Conservation (phyloP, 2,888 invertebrate genomes). For the Chymomyza amoena region DNA sequence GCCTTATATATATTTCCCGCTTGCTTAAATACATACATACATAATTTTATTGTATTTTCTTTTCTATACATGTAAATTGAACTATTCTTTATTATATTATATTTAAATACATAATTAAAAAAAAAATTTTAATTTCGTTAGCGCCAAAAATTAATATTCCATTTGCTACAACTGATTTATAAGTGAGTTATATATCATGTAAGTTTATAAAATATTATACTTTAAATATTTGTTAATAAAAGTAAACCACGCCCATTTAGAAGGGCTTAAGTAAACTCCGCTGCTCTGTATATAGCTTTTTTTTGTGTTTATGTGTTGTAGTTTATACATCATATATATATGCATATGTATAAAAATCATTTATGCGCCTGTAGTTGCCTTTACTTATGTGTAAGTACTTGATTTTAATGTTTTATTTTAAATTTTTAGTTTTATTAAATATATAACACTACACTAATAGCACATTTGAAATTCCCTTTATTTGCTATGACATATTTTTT, state of each 20-base stretch:
- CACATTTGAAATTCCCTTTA: conserved; percentile 62
- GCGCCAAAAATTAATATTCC: conserved; percentile 66
- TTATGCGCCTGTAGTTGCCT: conserved; percentile 29
- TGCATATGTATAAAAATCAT: conserved; percentile 65
- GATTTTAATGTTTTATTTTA: background rate
- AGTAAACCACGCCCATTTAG: background rate
- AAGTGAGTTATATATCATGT: conserved; percentile 23
- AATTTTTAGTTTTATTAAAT: conserved; percentile 30
- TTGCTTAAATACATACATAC: conserved; percentile 40
- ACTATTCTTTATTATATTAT: conserved; percentile 60
- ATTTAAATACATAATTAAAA: conserved; percentile 48
- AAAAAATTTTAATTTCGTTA: conserved; percentile 43
- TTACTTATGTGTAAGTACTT: conserved; percentile 19
- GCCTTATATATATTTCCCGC: conserved; percentile 38
- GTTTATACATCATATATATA: conserved; percentile 30
- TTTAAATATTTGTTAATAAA: background rate
- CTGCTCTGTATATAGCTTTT: background rate
- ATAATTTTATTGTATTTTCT: conserved; percentile 28
- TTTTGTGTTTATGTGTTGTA: conserved; percentile 8
- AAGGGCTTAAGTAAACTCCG: background rate
- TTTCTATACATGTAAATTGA: conserved; percentile 67
- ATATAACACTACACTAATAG: conserved; percentile 63
- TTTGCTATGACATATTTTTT: conserved; percentile 35
- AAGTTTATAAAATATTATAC: conserved; percentile 11
- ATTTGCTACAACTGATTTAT: conserved; percentile 58